Conservation (phyloP, 2,888 invertebrate species). For the Stegana nigrithorax region DNA sequence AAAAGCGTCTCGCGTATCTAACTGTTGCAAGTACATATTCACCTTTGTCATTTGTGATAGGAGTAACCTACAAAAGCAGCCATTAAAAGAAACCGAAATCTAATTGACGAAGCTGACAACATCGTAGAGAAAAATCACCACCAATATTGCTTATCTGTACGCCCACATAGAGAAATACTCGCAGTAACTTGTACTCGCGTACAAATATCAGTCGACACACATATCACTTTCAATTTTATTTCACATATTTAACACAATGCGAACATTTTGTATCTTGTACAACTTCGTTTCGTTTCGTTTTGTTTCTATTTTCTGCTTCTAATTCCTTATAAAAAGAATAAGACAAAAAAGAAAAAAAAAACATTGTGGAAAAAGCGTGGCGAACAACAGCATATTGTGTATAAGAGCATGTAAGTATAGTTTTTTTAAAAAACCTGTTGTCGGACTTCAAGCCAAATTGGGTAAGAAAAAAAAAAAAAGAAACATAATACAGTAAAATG, state of each 20-base stretch:
- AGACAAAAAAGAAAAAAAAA: background rate
- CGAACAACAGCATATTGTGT: background rate
- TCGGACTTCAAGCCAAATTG: conserved; percentile 16
- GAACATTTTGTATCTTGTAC: too few relatives aligned
- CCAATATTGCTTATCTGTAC: conserved; percentile 3
- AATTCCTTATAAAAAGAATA: conserved; percentile 8
- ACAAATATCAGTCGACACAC: background rate
- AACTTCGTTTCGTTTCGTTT: background rate
- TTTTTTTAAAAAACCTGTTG: conserved; percentile 14
- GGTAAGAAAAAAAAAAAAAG: conserved; percentile 13
- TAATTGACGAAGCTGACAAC: background rate
- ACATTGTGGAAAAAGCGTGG: background rate
- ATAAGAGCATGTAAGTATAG: background rate
- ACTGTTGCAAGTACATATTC: too few relatives aligned
- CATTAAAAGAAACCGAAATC: background rate
- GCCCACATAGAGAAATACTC: conserved; percentile 12
- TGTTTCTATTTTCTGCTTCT: conserved; percentile 8
- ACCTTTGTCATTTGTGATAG: too few relatives aligned
- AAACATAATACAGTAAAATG: background rate
- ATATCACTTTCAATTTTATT: conserved; percentile 18
- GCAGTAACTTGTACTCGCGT: background rate
- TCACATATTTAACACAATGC: too few relatives aligned
- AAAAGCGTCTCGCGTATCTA: too few relatives aligned
- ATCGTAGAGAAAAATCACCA: background rate
- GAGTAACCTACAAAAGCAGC: background rate